A percentile compares a stretch with the other conserved stretches of the same genome.
Evolutionary conservation across 2,888 invertebrate genomes (phyloP).

Genomic region (Plutella xylostella): DNA sequence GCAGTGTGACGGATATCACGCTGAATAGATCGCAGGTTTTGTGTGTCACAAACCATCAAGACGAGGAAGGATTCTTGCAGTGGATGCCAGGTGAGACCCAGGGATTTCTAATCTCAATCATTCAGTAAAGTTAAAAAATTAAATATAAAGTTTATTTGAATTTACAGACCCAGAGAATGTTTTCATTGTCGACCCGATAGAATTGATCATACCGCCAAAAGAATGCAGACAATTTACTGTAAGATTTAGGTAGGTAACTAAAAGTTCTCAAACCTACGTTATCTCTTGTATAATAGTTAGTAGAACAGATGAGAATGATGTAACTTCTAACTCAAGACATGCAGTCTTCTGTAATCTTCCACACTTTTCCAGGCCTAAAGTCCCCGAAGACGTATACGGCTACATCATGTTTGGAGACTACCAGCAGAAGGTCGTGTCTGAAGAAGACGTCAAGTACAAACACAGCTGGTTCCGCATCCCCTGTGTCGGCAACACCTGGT

Average conservation of each 20-base stretch:
- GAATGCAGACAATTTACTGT: conserved; percentile 55
- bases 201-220: conserved; percentile 43
- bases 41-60: conserved; percentile 54
- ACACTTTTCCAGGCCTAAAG: conserved; percentile 36
- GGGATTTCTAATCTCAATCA: not conserved
- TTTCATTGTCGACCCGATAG: conserved; percentile 50
- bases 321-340: too few species aligned
- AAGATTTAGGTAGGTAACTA: conserved; percentile 42
- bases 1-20: conserved; percentile 41
- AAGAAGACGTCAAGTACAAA: conserved; percentile 29
- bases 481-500: conserved; percentile 56
- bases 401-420: conserved; percentile 54
- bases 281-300: too few species aligned
- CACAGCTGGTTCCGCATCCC: conserved; percentile 58
- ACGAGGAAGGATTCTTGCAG: conserved; percentile 47
- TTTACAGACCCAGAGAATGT: conserved; percentile 48
- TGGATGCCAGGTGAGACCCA: conserved; percentile 47
- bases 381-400: conserved; percentile 43
- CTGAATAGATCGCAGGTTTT: conserved; percentile 55
- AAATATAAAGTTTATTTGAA: too few species aligned
- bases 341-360: not conserved
- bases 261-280: not conserved
- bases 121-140: not conserved
- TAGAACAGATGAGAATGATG: not conserved
- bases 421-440: conserved; percentile 32